phyloP scores from a whole-genome alignment of 2,888 invertebrate genomes.

The Euplexia lucipara region DNA sequence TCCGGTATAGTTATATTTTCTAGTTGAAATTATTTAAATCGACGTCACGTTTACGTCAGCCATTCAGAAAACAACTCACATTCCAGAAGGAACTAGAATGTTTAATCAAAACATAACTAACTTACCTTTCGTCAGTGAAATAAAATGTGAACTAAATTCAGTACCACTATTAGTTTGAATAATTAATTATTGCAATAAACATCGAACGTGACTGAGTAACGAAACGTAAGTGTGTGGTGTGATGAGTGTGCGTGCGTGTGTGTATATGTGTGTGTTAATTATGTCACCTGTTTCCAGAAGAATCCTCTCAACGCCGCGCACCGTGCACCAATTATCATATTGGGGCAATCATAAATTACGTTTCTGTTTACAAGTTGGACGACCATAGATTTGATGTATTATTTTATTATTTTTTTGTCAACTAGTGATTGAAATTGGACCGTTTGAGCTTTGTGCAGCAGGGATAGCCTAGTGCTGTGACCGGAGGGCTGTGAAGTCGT shows the following conservation, averaged over 20 bases:
- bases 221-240: conserved; percentile 18
- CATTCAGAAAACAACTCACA: neutral
- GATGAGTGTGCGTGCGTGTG: too few relatives aligned
- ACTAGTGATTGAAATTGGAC: too few relatives aligned
- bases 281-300: conserved; percentile 40
- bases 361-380: conserved; percentile 5
- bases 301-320: conserved; percentile 48
- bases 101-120: neutral
- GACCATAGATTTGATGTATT: too few relatives aligned
- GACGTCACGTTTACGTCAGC: too few relatives aligned
- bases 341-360: conserved; percentile 10
- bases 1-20: too few relatives aligned
- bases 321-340: conserved; percentile 51
- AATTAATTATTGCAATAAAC: conserved; percentile 52
- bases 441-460: too few relatives aligned
- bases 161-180: conserved; percentile 1
- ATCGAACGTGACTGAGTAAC: conserved; percentile 26
- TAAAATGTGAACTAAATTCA: conserved; percentile 15
- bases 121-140: neutral
- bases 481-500: too few relatives aligned
- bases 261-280: too few relatives aligned
- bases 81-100: neutral
- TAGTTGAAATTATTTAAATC: too few relatives aligned
- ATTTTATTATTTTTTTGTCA: too few relatives aligned
- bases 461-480: too few relatives aligned